phyloP scores from a whole-genome alignment of 1,140 invertebrate genomes.

The Diplogasteroides magnus region DNA sequence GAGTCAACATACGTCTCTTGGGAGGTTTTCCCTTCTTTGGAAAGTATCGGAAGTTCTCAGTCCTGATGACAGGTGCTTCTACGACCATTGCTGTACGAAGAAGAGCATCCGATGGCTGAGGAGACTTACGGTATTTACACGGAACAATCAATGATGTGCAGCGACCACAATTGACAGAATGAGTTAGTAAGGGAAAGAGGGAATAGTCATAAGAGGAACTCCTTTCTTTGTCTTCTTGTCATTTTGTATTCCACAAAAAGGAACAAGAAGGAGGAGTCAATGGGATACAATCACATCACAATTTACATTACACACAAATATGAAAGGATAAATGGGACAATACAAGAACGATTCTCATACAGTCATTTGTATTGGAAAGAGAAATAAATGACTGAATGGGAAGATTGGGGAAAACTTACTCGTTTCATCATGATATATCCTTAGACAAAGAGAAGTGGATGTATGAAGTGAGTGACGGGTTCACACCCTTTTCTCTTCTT shows the following conservation, averaged over 20 bases:
- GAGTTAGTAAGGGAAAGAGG: background rate
- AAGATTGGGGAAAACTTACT: no score
- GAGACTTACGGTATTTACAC: background rate
- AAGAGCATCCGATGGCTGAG: background rate
- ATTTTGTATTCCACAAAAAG: background rate
- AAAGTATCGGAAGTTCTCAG: slow-evolving; percentile 31
- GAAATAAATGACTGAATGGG: no score
- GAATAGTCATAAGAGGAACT: background rate
- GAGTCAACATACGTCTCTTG: slow-evolving; percentile 17
- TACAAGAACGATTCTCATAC: no score
- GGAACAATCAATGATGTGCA: background rate
- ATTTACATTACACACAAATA: no score
- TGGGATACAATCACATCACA: no score
- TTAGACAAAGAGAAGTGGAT: no score
- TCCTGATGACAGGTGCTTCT: slow-evolving; percentile 27
- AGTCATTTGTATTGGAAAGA: no score
- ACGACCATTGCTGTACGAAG: slow-evolving; percentile 24
- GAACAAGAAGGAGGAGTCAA: background rate
- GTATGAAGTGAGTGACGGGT: no score
- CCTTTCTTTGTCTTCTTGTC: background rate
- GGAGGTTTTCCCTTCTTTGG: slow-evolving; percentile 27
- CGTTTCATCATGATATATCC: no score
- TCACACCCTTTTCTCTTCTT: no score
- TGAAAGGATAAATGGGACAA: no score
- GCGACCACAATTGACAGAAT: background rate